phyloP scores from a whole-genome alignment of 1,140 invertebrate genomes.

The Scaptomyza hsui region DNA sequence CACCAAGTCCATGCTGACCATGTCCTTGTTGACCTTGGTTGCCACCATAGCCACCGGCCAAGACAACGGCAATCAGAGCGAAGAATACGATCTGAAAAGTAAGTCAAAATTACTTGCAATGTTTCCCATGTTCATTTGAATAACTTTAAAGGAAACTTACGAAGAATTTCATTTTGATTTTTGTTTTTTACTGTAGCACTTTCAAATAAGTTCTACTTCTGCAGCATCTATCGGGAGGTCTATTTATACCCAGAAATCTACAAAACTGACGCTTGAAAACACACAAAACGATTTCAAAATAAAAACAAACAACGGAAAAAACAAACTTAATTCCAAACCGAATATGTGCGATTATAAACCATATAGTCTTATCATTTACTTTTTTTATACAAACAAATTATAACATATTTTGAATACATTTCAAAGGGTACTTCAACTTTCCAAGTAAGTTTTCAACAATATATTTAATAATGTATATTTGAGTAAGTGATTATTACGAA shows the following conservation, averaged over 20 bases:
- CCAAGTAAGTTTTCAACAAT: background rate
- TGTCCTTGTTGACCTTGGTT: background rate
- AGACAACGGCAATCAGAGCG: slow-evolving; percentile 17
- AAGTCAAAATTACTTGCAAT: background rate
- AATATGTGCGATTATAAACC: background rate
- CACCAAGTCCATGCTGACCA: slow-evolving; percentile 14
- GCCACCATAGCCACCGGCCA: background rate
- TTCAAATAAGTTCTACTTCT: slow-evolving; percentile 17
- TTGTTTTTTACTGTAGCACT: slow-evolving; percentile 8
- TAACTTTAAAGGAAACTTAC: slow-evolving; percentile 1
- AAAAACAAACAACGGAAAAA: slow-evolving; percentile 15
- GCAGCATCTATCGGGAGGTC: background rate
- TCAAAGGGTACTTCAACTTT: background rate
- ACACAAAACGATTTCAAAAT: background rate
- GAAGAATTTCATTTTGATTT: slow-evolving; percentile 29
- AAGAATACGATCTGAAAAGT: slow-evolving; percentile 14
- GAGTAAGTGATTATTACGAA: no score
- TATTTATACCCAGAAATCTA: slow-evolving; percentile 18
- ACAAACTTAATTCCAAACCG: slow-evolving; percentile 1
- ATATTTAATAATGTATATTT: no score
- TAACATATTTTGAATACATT: background rate
- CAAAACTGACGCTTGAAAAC: background rate
- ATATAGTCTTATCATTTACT: background rate
- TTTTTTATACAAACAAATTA: background rate
- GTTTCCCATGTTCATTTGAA: background rate